Conservation (phyloP, 2,888 invertebrate genomes). For the Dicranocentrus wangi region DNA sequence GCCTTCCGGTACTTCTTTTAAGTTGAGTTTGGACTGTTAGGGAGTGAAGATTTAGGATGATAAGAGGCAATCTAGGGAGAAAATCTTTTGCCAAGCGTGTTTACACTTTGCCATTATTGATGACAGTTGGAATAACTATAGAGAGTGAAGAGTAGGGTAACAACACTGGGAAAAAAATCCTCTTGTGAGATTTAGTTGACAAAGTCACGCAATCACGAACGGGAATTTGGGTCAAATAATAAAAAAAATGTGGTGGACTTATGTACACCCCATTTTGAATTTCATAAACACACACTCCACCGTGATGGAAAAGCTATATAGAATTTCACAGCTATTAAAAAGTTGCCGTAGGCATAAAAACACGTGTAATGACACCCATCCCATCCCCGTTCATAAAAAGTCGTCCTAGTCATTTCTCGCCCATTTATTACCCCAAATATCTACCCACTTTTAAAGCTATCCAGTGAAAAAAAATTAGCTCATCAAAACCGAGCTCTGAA, state of each 20-base stretch:
- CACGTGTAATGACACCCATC: slow-evolving; percentile 1
- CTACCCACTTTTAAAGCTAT: slow-evolving; percentile 31
- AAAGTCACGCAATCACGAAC: slow-evolving; percentile 57
- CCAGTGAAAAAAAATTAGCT: slow-evolving; percentile 57
- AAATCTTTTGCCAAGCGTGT: slow-evolving; percentile 55
- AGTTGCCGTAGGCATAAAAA: too few relatives aligned
- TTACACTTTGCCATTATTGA: slow-evolving; percentile 11
- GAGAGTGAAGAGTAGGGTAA: not conserved
- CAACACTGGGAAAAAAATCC: not conserved
- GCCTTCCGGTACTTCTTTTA: not conserved
- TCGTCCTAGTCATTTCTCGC: not conserved
- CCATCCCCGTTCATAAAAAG: slow-evolving; percentile 1
- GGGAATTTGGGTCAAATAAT: too few relatives aligned
- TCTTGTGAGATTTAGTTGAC: slow-evolving; percentile 40
- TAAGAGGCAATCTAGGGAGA: not conserved
- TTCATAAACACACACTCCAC: too few relatives aligned
- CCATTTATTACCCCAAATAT: slow-evolving; percentile 1
- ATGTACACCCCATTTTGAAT: too few relatives aligned
- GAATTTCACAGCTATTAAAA: too few relatives aligned
- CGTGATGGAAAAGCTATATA: too few relatives aligned
- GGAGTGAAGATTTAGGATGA: too few relatives aligned
- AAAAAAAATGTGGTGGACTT: too few relatives aligned
- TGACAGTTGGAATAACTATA: slow-evolving; percentile 12
- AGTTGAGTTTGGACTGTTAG: not conserved
- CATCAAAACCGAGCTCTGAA: slow-evolving; percentile 44